Base-by-base conservation (phyloP, 2,888 invertebrate genomes). In the Perizoma affinitatum region DNA sequence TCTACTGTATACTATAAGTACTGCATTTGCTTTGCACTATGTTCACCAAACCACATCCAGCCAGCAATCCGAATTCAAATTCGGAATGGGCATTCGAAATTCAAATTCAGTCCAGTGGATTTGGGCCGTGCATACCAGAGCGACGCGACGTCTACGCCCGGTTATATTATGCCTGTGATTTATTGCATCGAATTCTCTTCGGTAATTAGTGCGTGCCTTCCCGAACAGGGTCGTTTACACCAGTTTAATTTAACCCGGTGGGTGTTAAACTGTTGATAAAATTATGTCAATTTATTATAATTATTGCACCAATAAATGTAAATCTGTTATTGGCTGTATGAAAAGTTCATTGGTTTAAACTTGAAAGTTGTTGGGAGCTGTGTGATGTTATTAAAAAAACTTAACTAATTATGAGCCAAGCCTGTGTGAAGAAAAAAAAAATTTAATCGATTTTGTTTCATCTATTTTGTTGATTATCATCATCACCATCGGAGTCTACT, bases 81-180 rank as follows among this genome's bases (percentile, higher is more conserved):
- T 72, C 67, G 53, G 65, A 68, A 69, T 64, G 60, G 49, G 52
- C 62, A 69, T 76, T 74, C 75, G 67, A 78, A 83, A 82, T 86
- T 83, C 81, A 80, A 86, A 87, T 82, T 81, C 74, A 79, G 67
- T 73, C 70, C 72, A 71, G 74, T 84, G 85, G 88, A 88, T 88
- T 88, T 86, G 82, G 87, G 83, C 80, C 86, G 79, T 77, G 82
- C 88, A 88, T 91, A 80, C 90, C 90, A 69, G 69, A 72, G 76
- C 83, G 87, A 82, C 84, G 83, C 84, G 86, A 83, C 83, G 82
- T 73, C 75, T 74, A 72, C 79, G 65, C 83, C 81, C 87, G 79
- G 88, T 84, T 90, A 89, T 91, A 91, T 90, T 90, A 90, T 90
- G 85, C 79, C 88, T 78, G 85, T 90, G 92, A 92, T 92, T 92